Evolutionary conservation across 2,113 vertebrate species (phyloP), one percentile per base, ranked within the genome.

Genomic region (Euleptes europaea): DNA sequence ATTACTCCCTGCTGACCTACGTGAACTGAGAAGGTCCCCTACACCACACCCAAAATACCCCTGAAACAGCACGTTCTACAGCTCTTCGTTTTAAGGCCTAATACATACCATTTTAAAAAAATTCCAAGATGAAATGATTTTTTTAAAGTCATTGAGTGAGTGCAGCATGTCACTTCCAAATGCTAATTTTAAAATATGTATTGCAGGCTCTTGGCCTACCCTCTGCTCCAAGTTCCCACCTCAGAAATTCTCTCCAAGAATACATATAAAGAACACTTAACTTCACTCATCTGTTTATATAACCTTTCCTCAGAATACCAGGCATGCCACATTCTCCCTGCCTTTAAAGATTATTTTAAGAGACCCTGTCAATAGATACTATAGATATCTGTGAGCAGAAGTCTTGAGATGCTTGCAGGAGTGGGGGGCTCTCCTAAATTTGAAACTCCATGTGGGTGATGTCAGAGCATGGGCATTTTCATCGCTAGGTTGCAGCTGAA

Each of bases 371-470:
- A 84, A 90, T 89, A 91, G 91, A 89, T 92, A 89, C 95, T 93
- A 93, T 95, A 95, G 92, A 94, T 95, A 92, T 90, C 89, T 86
- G 91, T 95, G 91, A 88, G 83, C 91, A 89, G 92, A 93, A 96
- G 96, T 96, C 96, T 97, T 97, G 92, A 86, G 95, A 98, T 98
- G 97, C 97, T 95, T 95, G 93, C 94, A 92, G 92, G 60, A 93
- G 90, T 92, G 94, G 95, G 92, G 93, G 78, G 80, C 93, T 94
- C 95, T 97, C 96, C 96, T 97, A 96, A 96, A 96, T 97, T 97
- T 97, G 95, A 96, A 96, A 96, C 95, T 92, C 95, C 95, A 97
- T 97, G 97, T 96, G 96, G 86, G 93, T 94, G 97, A 95, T 96
- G 97, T 96, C 96, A 94, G 86, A 92, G 84, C 86, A 89, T 3